Conservation (phyloP, 2,888 invertebrate species). For the Syritta pipiens region DNA sequence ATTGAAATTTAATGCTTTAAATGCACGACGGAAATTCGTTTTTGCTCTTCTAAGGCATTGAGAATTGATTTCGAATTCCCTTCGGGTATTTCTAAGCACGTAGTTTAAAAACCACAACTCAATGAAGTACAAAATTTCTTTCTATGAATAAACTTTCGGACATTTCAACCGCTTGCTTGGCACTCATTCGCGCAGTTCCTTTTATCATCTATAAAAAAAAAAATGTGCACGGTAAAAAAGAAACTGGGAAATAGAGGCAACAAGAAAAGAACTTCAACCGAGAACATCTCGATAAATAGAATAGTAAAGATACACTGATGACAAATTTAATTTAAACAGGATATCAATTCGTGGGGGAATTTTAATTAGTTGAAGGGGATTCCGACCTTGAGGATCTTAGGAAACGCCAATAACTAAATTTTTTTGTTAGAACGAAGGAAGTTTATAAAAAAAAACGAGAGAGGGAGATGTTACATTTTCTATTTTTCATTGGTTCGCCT, state of each 20-base stretch:
- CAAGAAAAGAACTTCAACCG: background rate
- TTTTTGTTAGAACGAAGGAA: too few species aligned
- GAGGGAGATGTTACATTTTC: too few species aligned
- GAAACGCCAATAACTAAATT: background rate
- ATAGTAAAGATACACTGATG: background rate
- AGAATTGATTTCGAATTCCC: conserved; percentile 30
- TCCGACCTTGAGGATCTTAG: background rate
- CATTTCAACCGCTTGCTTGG: conserved; percentile 30
- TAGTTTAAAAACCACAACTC: conserved; percentile 31
- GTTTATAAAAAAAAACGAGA: background rate
- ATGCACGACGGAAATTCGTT: background rate
- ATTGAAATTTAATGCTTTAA: conserved; percentile 44
- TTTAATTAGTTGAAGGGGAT: background rate
- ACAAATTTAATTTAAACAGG: background rate
- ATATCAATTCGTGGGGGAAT: background rate
- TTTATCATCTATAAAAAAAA: conserved; percentile 48
- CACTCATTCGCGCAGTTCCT: conserved; percentile 53
- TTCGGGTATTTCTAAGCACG: conserved; percentile 50
- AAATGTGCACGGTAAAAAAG: background rate
- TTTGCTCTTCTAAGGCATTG: conserved; percentile 7
- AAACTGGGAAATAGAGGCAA: conserved; percentile 3
- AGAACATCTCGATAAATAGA: background rate
- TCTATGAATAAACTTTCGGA: conserved; percentile 61
- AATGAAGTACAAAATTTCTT: conserved; percentile 45
- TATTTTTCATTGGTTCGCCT: too few species aligned